Evolutionary conservation across 2,888 invertebrate species (phyloP), one percentile per base, ranked within the genome.

Genomic region (Oegoconia quadripuncta): DNA sequence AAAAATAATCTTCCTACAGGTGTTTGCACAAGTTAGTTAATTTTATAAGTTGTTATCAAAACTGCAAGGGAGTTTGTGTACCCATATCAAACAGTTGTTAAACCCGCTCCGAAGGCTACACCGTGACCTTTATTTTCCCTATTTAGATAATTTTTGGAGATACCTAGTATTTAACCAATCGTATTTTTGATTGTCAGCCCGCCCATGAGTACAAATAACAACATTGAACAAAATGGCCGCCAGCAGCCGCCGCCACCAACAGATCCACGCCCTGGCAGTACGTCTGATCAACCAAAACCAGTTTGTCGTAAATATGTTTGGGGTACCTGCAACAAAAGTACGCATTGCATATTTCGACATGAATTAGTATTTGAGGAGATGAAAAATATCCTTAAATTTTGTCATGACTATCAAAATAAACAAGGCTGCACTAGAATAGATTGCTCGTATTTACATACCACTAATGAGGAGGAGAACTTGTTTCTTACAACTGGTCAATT

Each of bases 401-500:
- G 86, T 35, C 81, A 81, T 53, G 75, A 86, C 39, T 74, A 59
- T 45, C 86, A 86, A 52, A 86, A 86, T 40, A 62, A 67, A 31
- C 55, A 66, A 6, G 75, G 74, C 3, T 86, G 86, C 39, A 55
- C 44, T 1, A 55, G 80, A 26, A 63, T 68, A 17, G 69, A 70
- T 34, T 84, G 86, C 41, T 72, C 68, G 0, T 86, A 74, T 47
- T 52, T 84, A 3, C 84, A 83, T 30, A 55, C 75, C 0, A 65
- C 74, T 0, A 67, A 67, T 25, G 79, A 81, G 20, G 83, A 86
- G 17, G 62, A 82, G 37, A 69, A 54, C 34, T 48, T 71, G 3
- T 84, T 83, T 52, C 39, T 67, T 4, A 54, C 59, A 0, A 58
- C 59, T 0, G 77, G 76, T 1, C 61, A 67, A 41, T 59, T 81